A percentile compares a stretch with the other conserved stretches of the same genome.
Evolutionary conservation across 2,797 vertebrate species (phyloP).

Genomic region (Darevskia mixta): DNA sequence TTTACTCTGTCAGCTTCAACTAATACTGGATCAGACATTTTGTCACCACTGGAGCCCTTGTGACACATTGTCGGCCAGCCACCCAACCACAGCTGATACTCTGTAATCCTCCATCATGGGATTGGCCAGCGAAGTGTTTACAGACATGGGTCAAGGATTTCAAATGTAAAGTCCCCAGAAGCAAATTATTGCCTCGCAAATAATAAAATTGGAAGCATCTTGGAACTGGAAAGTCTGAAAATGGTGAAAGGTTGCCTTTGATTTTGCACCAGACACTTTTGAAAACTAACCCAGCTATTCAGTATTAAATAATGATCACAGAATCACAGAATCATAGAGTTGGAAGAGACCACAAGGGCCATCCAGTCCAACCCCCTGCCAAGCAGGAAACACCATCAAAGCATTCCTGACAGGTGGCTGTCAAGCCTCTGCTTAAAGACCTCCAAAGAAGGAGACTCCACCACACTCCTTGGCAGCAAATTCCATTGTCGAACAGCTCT

Average conservation of each 20-base stretch:
- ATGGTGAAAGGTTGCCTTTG: background rate
- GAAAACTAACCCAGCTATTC: background rate
- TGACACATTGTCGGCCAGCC: background rate
- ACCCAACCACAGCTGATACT: background rate
- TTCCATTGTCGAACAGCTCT: no score
- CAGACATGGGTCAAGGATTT: background rate
- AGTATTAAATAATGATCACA: background rate
- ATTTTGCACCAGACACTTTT: background rate
- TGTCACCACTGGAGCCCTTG: background rate
- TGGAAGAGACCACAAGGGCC: no score
- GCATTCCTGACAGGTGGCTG: no score
- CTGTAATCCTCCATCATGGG: background rate
- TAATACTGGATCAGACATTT: slow-evolving; percentile 19
- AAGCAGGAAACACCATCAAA: no score
- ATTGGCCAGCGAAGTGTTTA: background rate
- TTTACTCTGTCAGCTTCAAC: slow-evolving; percentile 22
- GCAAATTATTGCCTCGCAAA: background rate
- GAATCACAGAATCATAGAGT: no score
- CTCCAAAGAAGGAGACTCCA: no score
- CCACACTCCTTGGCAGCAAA: no score
- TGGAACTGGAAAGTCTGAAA: background rate
- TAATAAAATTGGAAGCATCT: background rate
- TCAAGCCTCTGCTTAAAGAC: no score
- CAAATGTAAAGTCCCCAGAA: background rate
- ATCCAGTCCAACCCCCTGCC: no score